These are phyloP conservation scores for Hecatera dysodea DNA, from an alignment of 2,888 invertebrate species.

Conservation along the genomic window DNA sequence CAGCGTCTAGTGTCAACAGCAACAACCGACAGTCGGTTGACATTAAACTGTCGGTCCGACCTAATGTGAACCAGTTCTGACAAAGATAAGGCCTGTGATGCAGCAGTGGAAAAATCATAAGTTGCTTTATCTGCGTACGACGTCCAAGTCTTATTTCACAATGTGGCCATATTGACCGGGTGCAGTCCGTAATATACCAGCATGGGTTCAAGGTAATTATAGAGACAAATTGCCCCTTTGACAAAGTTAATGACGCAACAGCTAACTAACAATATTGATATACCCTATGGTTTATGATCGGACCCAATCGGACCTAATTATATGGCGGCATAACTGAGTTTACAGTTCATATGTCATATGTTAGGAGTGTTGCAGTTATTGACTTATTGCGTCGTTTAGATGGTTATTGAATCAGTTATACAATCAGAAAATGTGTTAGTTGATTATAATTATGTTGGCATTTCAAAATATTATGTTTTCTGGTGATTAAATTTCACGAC, in stretches of 20 bases:
- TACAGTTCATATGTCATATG: conserved; percentile 8
- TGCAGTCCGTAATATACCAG: conserved; percentile 14
- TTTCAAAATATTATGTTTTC: too few relatives aligned
- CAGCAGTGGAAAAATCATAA: too few relatives aligned
- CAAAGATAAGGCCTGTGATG: too few relatives aligned
- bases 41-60: too few relatives aligned
- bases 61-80: too few relatives aligned
- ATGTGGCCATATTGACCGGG: background rate
- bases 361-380: background rate
- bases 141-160: background rate
- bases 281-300: conserved; percentile 45
- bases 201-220: conserved; percentile 38
- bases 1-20: background rate
- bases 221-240: conserved; percentile 52
- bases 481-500: too few relatives aligned
- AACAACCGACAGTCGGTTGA: too few relatives aligned
- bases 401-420: background rate
- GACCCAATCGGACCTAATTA: conserved; percentile 43
- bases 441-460: background rate
- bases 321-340: conserved; percentile 9
- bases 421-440: background rate
- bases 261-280: conserved; percentile 50
- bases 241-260: conserved; percentile 53
- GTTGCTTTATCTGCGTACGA: too few relatives aligned
- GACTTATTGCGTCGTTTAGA: background rate